Conservation (phyloP, 2,797 vertebrate genomes). For the Cichlasoma orientale region DNA sequence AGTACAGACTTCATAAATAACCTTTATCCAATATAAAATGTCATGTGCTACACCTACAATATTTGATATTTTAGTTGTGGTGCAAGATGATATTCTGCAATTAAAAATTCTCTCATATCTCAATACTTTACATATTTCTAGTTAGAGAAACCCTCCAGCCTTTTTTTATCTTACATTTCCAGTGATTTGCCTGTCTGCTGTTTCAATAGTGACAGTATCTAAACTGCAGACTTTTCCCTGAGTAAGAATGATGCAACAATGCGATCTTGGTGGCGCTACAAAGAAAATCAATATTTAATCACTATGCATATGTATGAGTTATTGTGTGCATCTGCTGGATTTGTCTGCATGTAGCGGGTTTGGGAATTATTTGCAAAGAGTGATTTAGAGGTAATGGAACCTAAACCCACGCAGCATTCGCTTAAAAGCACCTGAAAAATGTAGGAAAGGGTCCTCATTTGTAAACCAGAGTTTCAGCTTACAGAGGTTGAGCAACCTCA, state of each 20-base stretch:
- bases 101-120: neutral
- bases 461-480: constrained; percentile 14
- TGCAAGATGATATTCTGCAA: neutral
- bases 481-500: constrained; percentile 27
- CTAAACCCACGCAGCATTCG: constrained; percentile 40
- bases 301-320: constrained; percentile 12
- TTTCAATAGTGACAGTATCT: neutral
- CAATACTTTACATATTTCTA: neutral
- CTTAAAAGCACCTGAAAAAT: constrained; percentile 60
- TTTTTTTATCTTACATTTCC: neutral
- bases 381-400: constrained; percentile 53
- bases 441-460: constrained; percentile 43
- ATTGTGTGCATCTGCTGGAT: neutral
- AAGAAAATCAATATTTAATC: constrained; percentile 27
- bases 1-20: neutral
- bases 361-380: constrained; percentile 28
- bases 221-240: constrained; percentile 10
- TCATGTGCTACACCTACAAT: no score
- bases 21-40: no score
- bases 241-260: constrained; percentile 14
- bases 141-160: no score
- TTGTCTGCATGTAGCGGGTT: constrained; percentile 3
- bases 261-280: neutral
- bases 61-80: neutral
- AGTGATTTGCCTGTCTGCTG: neutral